These are phyloP conservation scores for Diarsia dahlii DNA, from an alignment of 2,888 invertebrate species.

Conservation along the genomic window DNA sequence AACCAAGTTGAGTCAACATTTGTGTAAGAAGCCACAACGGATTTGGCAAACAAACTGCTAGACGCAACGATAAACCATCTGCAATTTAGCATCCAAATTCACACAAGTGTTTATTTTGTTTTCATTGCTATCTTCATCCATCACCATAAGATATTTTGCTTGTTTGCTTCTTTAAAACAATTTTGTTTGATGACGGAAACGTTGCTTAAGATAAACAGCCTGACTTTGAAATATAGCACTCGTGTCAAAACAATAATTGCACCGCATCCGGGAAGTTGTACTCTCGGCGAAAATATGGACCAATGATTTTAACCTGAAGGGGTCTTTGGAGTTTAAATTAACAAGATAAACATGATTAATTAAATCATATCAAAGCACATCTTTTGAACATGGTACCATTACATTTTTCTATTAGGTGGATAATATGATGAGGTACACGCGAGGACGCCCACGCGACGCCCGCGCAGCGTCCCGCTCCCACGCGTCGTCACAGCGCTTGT, in stretches of 20 bases:
- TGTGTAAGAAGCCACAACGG: conserved; percentile 19
- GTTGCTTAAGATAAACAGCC: conserved; percentile 22
- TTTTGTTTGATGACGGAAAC: conserved; percentile 17
- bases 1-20: conserved; percentile 56
- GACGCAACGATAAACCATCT: conserved; percentile 10
- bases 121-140: conserved; percentile 35
- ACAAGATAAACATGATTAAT: conserved; percentile 22
- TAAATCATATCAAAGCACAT: conserved; percentile 12
- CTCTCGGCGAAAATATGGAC: not conserved
- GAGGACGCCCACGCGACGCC: conserved; percentile 63
- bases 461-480: conserved; percentile 57
- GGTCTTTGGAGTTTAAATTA: conserved; percentile 12
- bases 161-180: conserved; percentile 30
- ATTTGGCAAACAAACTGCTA: conserved; percentile 22
- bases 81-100: conserved; percentile 27
- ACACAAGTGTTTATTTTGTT: conserved; percentile 39
- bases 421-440: conserved; percentile 36
- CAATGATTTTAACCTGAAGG: not conserved
- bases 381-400: conserved; percentile 29
- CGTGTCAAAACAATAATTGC: conserved; percentile 33
- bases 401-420: conserved; percentile 43
- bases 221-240: conserved; percentile 19
- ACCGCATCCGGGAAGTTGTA: conserved; percentile 22
- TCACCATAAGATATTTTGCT: conserved; percentile 27
- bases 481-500: conserved; percentile 47